Percentiles rank a stretch among this genome's conserved stretches.
Evolutionary conservation across 2,113 vertebrate genomes (phyloP).

Genomic region (Bos javanicus): DNA sequence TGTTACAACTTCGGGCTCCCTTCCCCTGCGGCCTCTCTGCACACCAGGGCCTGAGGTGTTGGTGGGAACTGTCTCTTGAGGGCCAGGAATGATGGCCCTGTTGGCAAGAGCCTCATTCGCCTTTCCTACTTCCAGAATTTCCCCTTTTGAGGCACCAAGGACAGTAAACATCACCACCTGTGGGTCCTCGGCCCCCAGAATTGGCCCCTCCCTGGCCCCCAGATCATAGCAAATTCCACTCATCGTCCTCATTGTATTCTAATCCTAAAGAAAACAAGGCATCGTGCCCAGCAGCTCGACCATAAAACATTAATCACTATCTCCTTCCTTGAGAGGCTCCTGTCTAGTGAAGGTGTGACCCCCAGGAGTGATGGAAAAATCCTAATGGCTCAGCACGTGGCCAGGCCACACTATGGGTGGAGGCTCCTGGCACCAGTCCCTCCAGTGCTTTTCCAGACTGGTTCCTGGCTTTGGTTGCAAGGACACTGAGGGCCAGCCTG

Average conservation of each 20-base stretch:
- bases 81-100: neutral
- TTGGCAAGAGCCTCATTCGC: neutral
- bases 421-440: slow-evolving; percentile 19
- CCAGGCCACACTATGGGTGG: neutral
- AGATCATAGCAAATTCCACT: slow-evolving; percentile 55
- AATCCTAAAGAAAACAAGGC: slow-evolving; percentile 73
- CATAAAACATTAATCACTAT: slow-evolving; percentile 74
- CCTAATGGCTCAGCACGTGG: neutral
- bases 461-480: neutral
- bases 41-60: fast-evolving
- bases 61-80: too few species aligned
- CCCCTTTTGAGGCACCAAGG: neutral
- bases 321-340: slow-evolving; percentile 51
- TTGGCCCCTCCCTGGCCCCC: neutral
- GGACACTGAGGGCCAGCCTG: neutral
- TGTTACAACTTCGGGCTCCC: neutral
- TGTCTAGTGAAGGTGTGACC: slow-evolving; percentile 50
- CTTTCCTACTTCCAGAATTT: neutral
- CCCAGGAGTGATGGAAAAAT: slow-evolving; percentile 62
- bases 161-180: neutral
- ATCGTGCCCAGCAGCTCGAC: slow-evolving; percentile 53
- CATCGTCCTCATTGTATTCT: slow-evolving; percentile 72
- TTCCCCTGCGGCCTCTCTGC: neutral
- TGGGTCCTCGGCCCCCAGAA: neutral
- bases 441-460: slow-evolving; percentile 63